A percentile compares a stretch with the other conserved stretches of the same genome.
These are phyloP conservation scores for Fundulus diaphanus DNA, from an alignment of 2,797 vertebrate species.

Conservation along the genomic window DNA sequence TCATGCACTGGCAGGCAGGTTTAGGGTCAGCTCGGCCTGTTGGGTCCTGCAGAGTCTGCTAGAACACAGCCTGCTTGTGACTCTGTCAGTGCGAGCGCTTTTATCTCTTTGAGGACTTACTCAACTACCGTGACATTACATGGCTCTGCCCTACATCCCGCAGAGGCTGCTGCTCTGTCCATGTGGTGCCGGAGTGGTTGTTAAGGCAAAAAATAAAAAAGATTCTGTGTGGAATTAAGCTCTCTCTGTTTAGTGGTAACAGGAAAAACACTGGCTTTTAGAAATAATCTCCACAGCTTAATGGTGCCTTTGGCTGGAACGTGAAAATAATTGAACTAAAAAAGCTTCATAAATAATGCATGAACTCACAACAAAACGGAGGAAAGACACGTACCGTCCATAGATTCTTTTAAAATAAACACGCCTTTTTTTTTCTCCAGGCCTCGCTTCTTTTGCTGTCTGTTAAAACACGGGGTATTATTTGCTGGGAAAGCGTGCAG, in stretches of 20 bases:
- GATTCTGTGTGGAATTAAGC: conserved; percentile 6
- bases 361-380: conserved; percentile 11
- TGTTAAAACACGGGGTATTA: conserved; percentile 37
- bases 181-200: conserved; percentile 24
- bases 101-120: conserved; percentile 55
- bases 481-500: conserved; percentile 12
- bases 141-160: conserved; percentile 31
- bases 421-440: conserved; percentile 13
- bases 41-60: conserved; percentile 50
- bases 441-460: no score
- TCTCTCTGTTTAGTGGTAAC: conserved; percentile 18
- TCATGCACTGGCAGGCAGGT: conserved; percentile 49
- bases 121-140: conserved; percentile 52
- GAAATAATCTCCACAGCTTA: conserved; percentile 1
- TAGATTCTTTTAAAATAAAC: conserved; percentile 18
- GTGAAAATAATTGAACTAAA: conserved; percentile 5
- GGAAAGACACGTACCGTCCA: conserved; percentile 6
- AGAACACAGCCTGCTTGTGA: conserved; percentile 54
- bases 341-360: conserved; percentile 20
- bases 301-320: conserved; percentile 9
- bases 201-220: conserved; percentile 16
- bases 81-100: conserved; percentile 52
- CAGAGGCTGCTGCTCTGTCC: conserved; percentile 41
- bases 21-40: conserved; percentile 25
- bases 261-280: conserved; percentile 10